Evolutionary conservation across 2,888 invertebrate species (phyloP).

Genomic region (Mesorhabditis sp.): DNA sequence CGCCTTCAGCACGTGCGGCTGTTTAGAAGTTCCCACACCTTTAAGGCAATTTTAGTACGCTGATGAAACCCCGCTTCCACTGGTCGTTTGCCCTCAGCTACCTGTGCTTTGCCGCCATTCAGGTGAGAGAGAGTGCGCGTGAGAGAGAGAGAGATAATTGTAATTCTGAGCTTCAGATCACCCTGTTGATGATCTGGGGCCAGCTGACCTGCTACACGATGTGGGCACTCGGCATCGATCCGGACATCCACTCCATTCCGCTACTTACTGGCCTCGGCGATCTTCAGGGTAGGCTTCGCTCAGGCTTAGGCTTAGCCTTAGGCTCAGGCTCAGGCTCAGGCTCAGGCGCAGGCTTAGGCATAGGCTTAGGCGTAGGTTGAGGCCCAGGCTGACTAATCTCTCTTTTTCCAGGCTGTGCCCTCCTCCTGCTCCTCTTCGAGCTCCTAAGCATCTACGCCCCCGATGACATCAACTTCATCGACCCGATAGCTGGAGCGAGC

Average conservation of each 20-base stretch:
- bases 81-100: neutral
- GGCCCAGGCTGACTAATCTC: no score
- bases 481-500: neutral
- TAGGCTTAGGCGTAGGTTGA: no score
- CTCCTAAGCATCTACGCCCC: neutral
- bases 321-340: no score
- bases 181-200: constrained; percentile 21
- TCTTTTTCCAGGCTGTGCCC: neutral
- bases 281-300: constrained; percentile 21
- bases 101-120: neutral
- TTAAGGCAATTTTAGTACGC: neutral
- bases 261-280: constrained; percentile 30
- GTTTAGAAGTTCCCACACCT: neutral
- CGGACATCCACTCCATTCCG: constrained; percentile 36
- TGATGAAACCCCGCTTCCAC: neutral
- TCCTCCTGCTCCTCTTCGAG: neutral
- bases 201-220: constrained; percentile 24
- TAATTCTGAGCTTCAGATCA: constrained; percentile 15
- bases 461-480: neutral
- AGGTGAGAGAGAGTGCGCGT: neutral
- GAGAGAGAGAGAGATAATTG: neutral
- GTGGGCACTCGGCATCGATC: constrained; percentile 25
- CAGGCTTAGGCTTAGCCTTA: no score
- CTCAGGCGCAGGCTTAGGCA: no score
- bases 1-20: neutral